Base-by-base conservation (phyloP, 2,797 vertebrate species). In the Meriones psammophilus region DNA sequence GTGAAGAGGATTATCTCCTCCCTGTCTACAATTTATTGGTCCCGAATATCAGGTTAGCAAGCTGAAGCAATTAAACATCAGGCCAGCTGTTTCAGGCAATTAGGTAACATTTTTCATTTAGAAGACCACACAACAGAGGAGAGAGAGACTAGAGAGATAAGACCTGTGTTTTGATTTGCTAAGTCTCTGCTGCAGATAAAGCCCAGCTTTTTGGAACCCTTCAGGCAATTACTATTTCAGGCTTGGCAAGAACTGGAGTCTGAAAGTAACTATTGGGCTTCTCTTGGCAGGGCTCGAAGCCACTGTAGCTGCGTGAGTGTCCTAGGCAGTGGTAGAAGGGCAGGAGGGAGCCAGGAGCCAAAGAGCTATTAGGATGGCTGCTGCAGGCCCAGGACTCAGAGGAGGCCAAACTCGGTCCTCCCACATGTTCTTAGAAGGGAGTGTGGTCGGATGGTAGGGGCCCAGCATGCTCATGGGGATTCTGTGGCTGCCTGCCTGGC, bases 1-100 rank as follows among this genome's bases (percentile, higher is more conserved):
- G 89, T 77, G 93, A 96, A 60, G 97, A 97, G 62, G 80, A 60
- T 42, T 89, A 97, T 85, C 94, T 96, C 93, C 94, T 97, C 97
- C 92, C 94, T 95, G 95, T 7, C 89, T 68, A 87, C 91, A 92
- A 88, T 94, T 97, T 98, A 92, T 64, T 96, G 97, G 97, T 95
- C 97, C 80, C 79, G n/a, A 78, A 95, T 94, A 98, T 97, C 98
- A 97, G 98, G 98, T 96, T 98, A 97, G 97, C 4, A 87, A 98
- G 98, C 50, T 12, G 30, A 97, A 98, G 97, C 96, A 97, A 98
- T 98, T 97, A 97, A 97, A 97, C 97, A 98, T 98, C 74, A 97
- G 97, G 97, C 95, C 95, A 97, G 98, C 98, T 98, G 97, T 96
- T 97, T 97, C 94, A 97, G 97, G 92, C 97, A 97, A 98, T 94